Base-by-base conservation (phyloP, 2,888 invertebrate species). In the Calameuta pallipes region DNA sequence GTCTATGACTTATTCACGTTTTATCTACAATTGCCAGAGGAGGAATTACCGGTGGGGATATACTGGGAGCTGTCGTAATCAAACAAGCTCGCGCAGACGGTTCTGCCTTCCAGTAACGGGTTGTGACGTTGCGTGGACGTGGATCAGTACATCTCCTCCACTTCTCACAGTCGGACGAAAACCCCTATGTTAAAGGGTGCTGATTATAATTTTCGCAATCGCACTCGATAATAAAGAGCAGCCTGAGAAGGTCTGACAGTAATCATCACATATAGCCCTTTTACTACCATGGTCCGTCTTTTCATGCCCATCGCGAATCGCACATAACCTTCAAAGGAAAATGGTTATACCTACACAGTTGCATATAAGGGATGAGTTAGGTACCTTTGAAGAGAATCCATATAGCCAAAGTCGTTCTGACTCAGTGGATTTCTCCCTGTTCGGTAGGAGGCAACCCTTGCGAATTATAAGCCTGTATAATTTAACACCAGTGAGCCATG, bases 391-490 rank as follows among this genome's bases (percentile, higher is more conserved):
- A 56, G 56, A 56, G 56, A 56, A 56, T 56, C 56, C 56, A 56
- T 23, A 56, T 56, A 56, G 2, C 23, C 9, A 56, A 56, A 56
- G 23, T 56, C 56, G 23, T 56, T 56, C 23, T 56, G 41, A 41
- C 41, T 41, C 41, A 41, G 41, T 41, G 9, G 56, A 56, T 56
- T 56, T 23, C 56, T 56, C 56, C 23, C 56, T 56, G 56, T 56
- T 56, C 23, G 56, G 56, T 23, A 74, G 41, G 68, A 77, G 56
- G 35, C 34, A n/a, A 75, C n/a, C 69, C 73, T 15, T 36, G 86
- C 88, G 87, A 90, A 91, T 91, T 91, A 90, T 89, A 90, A 90
- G 89, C 89, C 87, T 90, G 91, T 91, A 90, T 91, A 91, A 91
- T 91, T 91, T 89, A 91, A 90, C 90, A 90, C 90, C 90, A 56